These are phyloP conservation scores for Globodera ellingtonae DNA, from an alignment of 1,140 invertebrate genomes.

Conservation along the genomic window DNA sequence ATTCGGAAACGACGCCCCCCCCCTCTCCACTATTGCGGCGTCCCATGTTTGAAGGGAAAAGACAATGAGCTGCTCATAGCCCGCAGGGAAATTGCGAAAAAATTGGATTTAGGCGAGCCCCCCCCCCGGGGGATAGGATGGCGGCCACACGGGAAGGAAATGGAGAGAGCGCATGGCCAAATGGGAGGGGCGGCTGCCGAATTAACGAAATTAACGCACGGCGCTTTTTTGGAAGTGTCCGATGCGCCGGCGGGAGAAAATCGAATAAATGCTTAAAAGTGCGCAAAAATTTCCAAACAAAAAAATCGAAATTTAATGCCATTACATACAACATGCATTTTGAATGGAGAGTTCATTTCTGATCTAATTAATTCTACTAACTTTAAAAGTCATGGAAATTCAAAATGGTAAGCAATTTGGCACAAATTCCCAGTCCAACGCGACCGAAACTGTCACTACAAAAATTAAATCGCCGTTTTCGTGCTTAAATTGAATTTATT, in stretches of 20 bases:
- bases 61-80: slow-evolving; percentile 6
- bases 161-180: background rate
- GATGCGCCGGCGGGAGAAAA: background rate
- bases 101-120: background rate
- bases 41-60: background rate
- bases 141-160: background rate
- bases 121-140: background rate
- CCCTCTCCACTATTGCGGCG: background rate
- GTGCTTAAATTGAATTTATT: too few species aligned
- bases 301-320: too few species aligned
- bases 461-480: too few species aligned
- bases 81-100: slow-evolving; percentile 6
- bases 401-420: too few species aligned
- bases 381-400: too few species aligned
- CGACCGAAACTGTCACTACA: too few species aligned
- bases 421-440: too few species aligned
- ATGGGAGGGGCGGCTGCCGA: background rate
- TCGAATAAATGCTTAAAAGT: background rate
- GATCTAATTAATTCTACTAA: too few species aligned
- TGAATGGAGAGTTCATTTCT: too few species aligned
- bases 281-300: too few species aligned
- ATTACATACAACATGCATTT: too few species aligned
- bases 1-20: background rate
- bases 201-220: slow-evolving; percentile 20
- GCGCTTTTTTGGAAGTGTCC: slow-evolving; percentile 1